These are phyloP conservation scores for Periophthalmus magnuspinnatus DNA, from an alignment of 2,797 vertebrate species.

Conservation along the genomic window DNA sequence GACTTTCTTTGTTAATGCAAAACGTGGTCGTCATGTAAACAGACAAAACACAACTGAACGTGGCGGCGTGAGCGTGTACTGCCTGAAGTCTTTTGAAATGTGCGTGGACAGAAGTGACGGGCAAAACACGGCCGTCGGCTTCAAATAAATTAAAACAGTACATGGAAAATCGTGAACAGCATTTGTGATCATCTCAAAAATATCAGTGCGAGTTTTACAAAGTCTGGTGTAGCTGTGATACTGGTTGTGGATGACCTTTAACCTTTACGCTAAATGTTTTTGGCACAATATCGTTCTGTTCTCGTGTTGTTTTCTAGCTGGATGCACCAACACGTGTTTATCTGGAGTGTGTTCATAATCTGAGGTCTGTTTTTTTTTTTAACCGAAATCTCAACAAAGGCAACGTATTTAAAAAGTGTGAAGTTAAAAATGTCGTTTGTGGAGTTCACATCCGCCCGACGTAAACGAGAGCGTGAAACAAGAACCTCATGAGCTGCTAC, in stretches of 20 bases:
- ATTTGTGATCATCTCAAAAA: slow-evolving; percentile 33
- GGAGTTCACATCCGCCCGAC: slow-evolving; percentile 6
- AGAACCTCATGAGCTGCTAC: neutral
- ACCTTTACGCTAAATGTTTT: slow-evolving; percentile 42
- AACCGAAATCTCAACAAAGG: slow-evolving; percentile 13
- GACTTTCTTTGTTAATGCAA: slow-evolving; percentile 65
- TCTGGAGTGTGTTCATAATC: neutral
- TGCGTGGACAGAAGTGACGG: slow-evolving; percentile 1
- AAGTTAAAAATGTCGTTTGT: slow-evolving; percentile 4
- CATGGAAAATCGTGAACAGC: slow-evolving; percentile 38
- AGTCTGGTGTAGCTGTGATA: slow-evolving; percentile 9
- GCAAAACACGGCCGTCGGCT: slow-evolving; percentile 14
- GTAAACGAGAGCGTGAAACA: neutral
- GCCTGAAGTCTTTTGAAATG: slow-evolving; percentile 23
- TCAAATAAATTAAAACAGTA: slow-evolving; percentile 56
- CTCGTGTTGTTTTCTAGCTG: neutral
- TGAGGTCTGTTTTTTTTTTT: slow-evolving; percentile 5
- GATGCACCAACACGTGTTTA: neutral
- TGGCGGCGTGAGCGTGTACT: slow-evolving; percentile 26
- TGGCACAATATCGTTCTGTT: slow-evolving; percentile 52
- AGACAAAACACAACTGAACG: slow-evolving; percentile 65
- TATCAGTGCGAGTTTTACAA: slow-evolving; percentile 36
- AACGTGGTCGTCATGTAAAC: slow-evolving; percentile 68
- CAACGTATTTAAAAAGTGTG: neutral
- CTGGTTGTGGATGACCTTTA: slow-evolving; percentile 26